Base-by-base conservation (phyloP, 2,888 invertebrate species). In the Desoria tigrina region DNA sequence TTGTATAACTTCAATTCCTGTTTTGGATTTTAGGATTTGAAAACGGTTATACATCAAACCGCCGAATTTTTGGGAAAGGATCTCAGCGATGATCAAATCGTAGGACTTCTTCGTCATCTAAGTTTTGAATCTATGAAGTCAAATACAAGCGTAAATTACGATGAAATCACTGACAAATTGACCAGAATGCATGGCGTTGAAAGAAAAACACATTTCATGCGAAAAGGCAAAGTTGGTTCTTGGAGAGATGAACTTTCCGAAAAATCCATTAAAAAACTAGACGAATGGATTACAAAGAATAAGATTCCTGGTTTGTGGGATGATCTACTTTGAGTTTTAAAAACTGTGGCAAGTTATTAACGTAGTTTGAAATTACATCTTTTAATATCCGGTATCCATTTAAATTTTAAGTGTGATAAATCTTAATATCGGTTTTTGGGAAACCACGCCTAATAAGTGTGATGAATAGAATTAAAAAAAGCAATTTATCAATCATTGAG, bases 61-160 rank as follows among this genome's bases (percentile, higher is more conserved):
- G 90, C 91, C 0, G 78, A 82, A 2, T 92, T 92, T 79, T 81
- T 93, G 21, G 85, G 85, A 6, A 88, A 89, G 78, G 79, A 80
- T 11, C 79, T 90, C 18, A 84, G 84, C 0, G 87, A 89, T 0
- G 84, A 86, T 6, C 85, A 92, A 76, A 82, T 92, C 4, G 81
- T 84, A 0, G 80, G 82, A 23, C 83, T 93, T 0, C 85, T 86
- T 69, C 85, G 88, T 1, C 90, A 92, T 78, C 84, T 92, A 24
- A 87, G 88, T 55, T 94, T 94, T 79, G 84, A 87, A 58, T 88
- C 85, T 74, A 94, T 94, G 93, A 88, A 88, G 77, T 82, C 84
- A 0, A 94, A 94, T 79, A 85, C 88, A 26, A 88, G 88, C 1
- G 86, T 91, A 0, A 94, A 94, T 77, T 79, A 89, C 75, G 87